phyloP scores from a whole-genome alignment of 2,113 vertebrate species.

The Pterocles orientalis region DNA sequence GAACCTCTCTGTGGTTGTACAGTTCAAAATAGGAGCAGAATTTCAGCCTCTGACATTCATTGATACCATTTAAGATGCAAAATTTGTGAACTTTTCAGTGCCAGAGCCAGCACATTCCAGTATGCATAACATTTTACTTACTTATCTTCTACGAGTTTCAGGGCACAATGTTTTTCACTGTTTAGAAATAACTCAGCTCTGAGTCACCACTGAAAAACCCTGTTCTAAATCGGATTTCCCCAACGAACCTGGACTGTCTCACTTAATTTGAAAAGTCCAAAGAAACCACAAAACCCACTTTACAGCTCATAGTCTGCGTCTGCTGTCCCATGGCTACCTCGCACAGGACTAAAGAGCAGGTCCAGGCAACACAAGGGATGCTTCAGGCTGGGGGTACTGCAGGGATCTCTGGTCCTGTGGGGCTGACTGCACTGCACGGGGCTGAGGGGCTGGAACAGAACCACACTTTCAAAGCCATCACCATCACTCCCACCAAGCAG shows the following conservation, averaged over 20 bases:
- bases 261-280: neutral
- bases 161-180: slow-evolving; percentile 3
- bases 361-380: neutral
- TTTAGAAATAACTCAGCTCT: slow-evolving; percentile 42
- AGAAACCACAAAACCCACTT: neutral
- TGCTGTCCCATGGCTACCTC: neutral
- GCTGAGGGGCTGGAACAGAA: neutral
- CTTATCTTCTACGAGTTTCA: slow-evolving; percentile 14
- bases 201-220: slow-evolving; percentile 6
- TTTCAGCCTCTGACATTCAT: neutral
- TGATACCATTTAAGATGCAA: slow-evolving; percentile 27
- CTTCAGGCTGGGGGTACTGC: neutral
- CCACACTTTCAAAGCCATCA: neutral
- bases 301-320: neutral
- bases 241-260: neutral
- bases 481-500: neutral
- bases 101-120: slow-evolving; percentile 48
- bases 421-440: neutral
- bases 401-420: neutral
- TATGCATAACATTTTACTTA: neutral
- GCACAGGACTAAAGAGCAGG: neutral
- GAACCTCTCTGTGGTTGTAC: neutral
- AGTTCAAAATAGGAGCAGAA: slow-evolving; percentile 24
- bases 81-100: slow-evolving; percentile 16
- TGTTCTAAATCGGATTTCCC: slow-evolving; percentile 21